Evolutionary conservation across 2,888 invertebrate genomes (phyloP).

Genomic region (Charanyca ferruginea): DNA sequence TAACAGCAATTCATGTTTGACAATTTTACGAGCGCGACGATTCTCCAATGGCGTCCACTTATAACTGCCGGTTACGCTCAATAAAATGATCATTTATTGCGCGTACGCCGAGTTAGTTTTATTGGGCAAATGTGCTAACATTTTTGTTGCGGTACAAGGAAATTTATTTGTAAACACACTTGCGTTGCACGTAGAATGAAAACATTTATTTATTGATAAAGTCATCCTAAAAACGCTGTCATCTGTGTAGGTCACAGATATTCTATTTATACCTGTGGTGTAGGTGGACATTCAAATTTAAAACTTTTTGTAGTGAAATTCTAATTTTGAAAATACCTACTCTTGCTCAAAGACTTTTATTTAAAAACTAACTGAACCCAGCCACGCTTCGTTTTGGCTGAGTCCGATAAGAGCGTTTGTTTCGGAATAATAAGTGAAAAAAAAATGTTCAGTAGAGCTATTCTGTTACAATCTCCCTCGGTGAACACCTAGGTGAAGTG

Average conservation of each 20-base stretch:
- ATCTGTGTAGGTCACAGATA: too few relatives aligned
- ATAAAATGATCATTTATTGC: slow-evolving; percentile 74
- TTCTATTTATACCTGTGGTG: too few relatives aligned
- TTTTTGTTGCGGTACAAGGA: slow-evolving; percentile 62
- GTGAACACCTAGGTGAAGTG: too few relatives aligned
- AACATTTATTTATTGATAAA: slow-evolving; percentile 30
- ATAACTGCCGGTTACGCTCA: slow-evolving; percentile 74
- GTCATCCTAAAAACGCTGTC: slow-evolving; percentile 1
- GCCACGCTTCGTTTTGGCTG: too few relatives aligned
- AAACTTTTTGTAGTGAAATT: slow-evolving; percentile 17
- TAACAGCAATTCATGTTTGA: slow-evolving; percentile 69
- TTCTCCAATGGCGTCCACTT: slow-evolving; percentile 68
- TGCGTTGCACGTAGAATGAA: neutral
- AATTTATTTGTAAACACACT: slow-evolving; percentile 54
- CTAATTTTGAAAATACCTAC: slow-evolving; percentile 30
- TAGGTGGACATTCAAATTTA: neutral
- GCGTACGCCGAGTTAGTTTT: slow-evolving; percentile 57
- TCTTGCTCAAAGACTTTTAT: neutral
- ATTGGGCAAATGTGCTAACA: slow-evolving; percentile 56
- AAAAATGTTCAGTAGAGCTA: too few relatives aligned
- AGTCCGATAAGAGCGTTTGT: too few relatives aligned
- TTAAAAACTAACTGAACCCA: too few relatives aligned
- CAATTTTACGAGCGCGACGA: slow-evolving; percentile 72
- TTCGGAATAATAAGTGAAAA: too few relatives aligned
- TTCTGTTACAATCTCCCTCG: too few relatives aligned